These are phyloP conservation scores for Pinna nobilis DNA, from an alignment of 1,140 invertebrate genomes.

Conservation along the genomic window DNA sequence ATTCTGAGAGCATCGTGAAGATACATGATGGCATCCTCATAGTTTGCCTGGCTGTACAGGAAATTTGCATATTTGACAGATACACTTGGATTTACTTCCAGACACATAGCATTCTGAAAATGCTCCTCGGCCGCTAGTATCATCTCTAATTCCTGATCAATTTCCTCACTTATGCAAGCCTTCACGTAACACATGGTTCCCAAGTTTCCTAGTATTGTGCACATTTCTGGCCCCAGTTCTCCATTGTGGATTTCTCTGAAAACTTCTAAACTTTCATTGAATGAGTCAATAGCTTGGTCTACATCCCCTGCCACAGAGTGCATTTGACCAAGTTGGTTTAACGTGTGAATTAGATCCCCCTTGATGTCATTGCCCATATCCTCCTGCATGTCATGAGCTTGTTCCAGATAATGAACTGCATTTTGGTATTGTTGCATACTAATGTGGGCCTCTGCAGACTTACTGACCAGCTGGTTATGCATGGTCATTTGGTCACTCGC, in stretches of 20 bases:
- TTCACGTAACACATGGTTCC: slow-evolving; percentile 72
- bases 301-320: slow-evolving; percentile 68
- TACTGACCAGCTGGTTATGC: slow-evolving; percentile 69
- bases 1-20: slow-evolving; percentile 60
- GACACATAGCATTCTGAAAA: slow-evolving; percentile 65
- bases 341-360: slow-evolving; percentile 65
- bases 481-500: slow-evolving; percentile 68
- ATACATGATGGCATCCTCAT: slow-evolving; percentile 63
- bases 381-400: slow-evolving; percentile 70
- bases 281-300: slow-evolving; percentile 70
- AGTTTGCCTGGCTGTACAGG: slow-evolving; percentile 68
- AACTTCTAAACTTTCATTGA: slow-evolving; percentile 67
- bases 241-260: slow-evolving; percentile 68
- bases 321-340: slow-evolving; percentile 70
- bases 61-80: slow-evolving; percentile 71
- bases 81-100: slow-evolving; percentile 64
- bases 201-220: slow-evolving; percentile 66
- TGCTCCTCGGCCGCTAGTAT: slow-evolving; percentile 62
- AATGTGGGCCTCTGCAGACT: slow-evolving; percentile 69
- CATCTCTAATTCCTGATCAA: slow-evolving; percentile 66
- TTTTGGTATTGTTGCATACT: slow-evolving; percentile 72
- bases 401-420: slow-evolving; percentile 67
- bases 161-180: slow-evolving; percentile 67
- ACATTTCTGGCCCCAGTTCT: slow-evolving; percentile 67
- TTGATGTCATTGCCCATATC: slow-evolving; percentile 70